Percentiles rank a stretch among this genome's conserved stretches.
phyloP scores from a whole-genome alignment of 1,140 invertebrate genomes.

The Drosophila setifemur region DNA sequence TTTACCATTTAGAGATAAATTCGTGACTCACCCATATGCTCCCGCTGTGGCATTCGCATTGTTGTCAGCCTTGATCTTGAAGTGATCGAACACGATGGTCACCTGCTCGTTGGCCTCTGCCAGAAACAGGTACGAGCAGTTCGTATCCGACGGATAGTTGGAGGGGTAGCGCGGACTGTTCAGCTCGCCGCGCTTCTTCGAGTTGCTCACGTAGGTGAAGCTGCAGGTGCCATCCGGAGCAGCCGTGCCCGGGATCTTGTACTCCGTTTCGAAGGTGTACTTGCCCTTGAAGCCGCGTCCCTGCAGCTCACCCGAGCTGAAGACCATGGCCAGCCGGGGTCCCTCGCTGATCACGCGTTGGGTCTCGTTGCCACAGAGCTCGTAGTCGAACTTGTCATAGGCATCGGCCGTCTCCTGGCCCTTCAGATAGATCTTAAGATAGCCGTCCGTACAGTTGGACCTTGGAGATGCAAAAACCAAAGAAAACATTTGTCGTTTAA shows the following conservation, averaged over 20 bases:
- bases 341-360: conserved; percentile 92
- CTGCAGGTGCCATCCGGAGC: conserved; percentile 94
- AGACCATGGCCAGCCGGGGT: conserved; percentile 95
- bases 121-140: conserved; percentile 95
- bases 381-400: conserved; percentile 96
- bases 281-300: conserved; percentile 95
- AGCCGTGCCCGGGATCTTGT: conserved; percentile 96
- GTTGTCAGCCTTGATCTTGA: conserved; percentile 90
- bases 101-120: conserved; percentile 95
- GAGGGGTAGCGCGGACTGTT: conserved; percentile 97
- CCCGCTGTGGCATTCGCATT: conserved; percentile 85
- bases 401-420: conserved; percentile 96
- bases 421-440: conserved; percentile 94
- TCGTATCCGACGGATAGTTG: conserved; percentile 96
- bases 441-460: conserved; percentile 92
- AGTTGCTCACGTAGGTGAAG: conserved; percentile 94
- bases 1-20: too few species aligned
- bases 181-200: conserved; percentile 93
- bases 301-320: conserved; percentile 94
- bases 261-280: conserved; percentile 86
- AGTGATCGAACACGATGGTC: conserved; percentile 95
- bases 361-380: conserved; percentile 91
- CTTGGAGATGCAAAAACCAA: too few species aligned
- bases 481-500: too few species aligned
- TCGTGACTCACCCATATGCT: conserved; percentile 85